A percentile compares a stretch with the other conserved stretches of the same genome.
Evolutionary conservation across 2,113 vertebrate genomes (phyloP).

Genomic region (Callocephalon fimbriatum): DNA sequence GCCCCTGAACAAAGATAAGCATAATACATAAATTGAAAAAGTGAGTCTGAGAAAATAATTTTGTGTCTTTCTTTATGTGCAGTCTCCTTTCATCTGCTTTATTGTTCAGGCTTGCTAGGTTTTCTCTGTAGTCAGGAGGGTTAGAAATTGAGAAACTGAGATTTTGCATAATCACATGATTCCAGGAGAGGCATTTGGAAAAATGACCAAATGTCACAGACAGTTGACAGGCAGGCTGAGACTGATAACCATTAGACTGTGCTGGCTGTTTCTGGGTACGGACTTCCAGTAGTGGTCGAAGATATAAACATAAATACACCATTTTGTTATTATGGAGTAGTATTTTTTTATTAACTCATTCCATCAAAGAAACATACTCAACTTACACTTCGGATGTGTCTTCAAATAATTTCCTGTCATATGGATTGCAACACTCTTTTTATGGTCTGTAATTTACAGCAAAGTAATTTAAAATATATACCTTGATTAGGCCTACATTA

Average conservation of each 20-base stretch:
- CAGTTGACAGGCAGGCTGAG: neutral
- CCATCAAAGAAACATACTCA: neutral
- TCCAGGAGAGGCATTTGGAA: neutral
- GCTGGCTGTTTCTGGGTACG: neutral
- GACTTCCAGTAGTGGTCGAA: neutral
- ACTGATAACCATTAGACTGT: neutral
- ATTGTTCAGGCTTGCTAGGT: neutral
- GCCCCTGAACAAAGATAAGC: too few relatives aligned
- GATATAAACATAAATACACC: neutral
- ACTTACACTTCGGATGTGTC: neutral
- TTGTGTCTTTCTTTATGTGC: too few relatives aligned
- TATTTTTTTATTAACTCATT: neutral
- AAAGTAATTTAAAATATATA: slow-evolving; percentile 58
- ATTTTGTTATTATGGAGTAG: neutral
- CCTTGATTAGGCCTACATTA: slow-evolving; percentile 66
- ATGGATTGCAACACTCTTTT: neutral
- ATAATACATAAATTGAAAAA: too few relatives aligned
- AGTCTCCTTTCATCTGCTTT: neutral
- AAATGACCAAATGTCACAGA: neutral
- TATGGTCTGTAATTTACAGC: slow-evolving; percentile 38
- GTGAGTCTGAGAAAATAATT: too few relatives aligned
- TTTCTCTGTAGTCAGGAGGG: neutral
- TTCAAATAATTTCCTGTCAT: slow-evolving; percentile 26
- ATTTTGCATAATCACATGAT: neutral
- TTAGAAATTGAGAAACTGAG: slow-evolving; percentile 16